A percentile compares a stretch with the other conserved stretches of the same genome.
These are phyloP conservation scores for Pseudanteris insignis DNA, from an alignment of 2,888 invertebrate species.

Conservation along the genomic window DNA sequence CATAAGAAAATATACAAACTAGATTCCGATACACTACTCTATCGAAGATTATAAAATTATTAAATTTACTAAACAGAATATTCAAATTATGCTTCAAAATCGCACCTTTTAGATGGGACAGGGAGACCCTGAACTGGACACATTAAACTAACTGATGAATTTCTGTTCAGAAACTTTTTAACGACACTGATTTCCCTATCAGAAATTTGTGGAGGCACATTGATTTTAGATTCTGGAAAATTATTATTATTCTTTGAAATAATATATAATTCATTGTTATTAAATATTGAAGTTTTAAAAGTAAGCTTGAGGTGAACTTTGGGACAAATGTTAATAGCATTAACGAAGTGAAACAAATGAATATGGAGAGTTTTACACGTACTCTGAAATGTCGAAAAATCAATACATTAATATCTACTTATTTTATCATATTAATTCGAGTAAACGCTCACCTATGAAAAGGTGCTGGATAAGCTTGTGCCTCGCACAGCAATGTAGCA, in stretches of 20 bases:
- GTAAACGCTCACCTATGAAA: conserved; percentile 69
- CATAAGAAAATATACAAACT: too few species aligned
- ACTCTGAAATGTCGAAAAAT: too few species aligned
- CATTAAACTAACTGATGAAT: conserved; percentile 62
- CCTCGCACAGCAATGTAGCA: conserved; percentile 70
- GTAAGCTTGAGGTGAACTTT: too few species aligned
- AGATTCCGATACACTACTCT: too few species aligned
- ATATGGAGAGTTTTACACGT: too few species aligned
- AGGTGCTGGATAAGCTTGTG: conserved; percentile 77
- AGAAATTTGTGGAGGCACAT: conserved; percentile 65
- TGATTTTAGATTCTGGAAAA: conserved; percentile 65
- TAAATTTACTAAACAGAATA: too few species aligned
- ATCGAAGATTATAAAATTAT: too few species aligned
- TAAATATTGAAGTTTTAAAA: too few species aligned
- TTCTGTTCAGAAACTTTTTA: conserved; percentile 52
- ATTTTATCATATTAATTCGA: too few species aligned
- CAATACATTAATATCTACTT: too few species aligned
- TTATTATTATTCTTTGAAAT: conserved; percentile 6
- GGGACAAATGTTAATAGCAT: too few species aligned
- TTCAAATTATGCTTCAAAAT: conserved; percentile 3
- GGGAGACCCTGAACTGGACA: conserved; percentile 72
- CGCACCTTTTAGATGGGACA: conserved; percentile 68
- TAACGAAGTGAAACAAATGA: too few species aligned
- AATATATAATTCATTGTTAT: not conserved
- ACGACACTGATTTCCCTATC: conserved; percentile 63